Base-by-base conservation (phyloP, 2,888 invertebrate genomes). In the Pardosa pseudoannulata region DNA sequence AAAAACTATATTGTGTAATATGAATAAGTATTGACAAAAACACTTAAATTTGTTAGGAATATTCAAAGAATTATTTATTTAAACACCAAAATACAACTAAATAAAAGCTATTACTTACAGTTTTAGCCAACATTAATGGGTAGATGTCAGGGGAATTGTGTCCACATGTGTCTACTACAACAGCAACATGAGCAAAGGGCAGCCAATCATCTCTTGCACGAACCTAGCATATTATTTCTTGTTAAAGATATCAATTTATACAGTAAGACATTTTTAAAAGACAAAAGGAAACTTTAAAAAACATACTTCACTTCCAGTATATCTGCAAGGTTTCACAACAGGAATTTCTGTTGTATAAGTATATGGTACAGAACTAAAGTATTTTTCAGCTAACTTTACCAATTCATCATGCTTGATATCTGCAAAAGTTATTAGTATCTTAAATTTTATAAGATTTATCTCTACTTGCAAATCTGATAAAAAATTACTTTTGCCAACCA, bases 141-240 rank as follows among this genome's bases (percentile, higher is more conserved):
- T 99, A 96, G 92, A 98, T 99, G 91, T 99, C 99, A 74, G 97
- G 95, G 91, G 97, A 95, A 23, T 95, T 94, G 98, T 99, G 99
- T 36, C 98, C 98, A 82, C 96, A 96, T 74, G 98, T 94, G 92
- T 98, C 98, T 41, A 98, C 96, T 65, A 98, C 98, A 78, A 99
- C 93, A 1, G 98, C 98, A 86, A 99, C 93, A 91, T 99, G 98
- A 0, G 97, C 97, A 82, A 98, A 93, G 0, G 98, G 98, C 93
- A 99, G 95, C 23, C 95, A 94, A 92, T 98, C 98, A 91, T 98
- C 98, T 82, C 98, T 94, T 0, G 97, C 95, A 89, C 97, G 94
- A 16, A 87, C 73, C 92, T 98, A 71, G 29, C 90, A n/a, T n/a
- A n/a, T n/a, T n/a, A n/a, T n/a, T n/a, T n/a, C n/a, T n/a, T n/a